Percentiles rank a stretch among this genome's conserved stretches.
Evolutionary conservation across 2,113 vertebrate species (phyloP).

Genomic region (Henicopernis longicauda): DNA sequence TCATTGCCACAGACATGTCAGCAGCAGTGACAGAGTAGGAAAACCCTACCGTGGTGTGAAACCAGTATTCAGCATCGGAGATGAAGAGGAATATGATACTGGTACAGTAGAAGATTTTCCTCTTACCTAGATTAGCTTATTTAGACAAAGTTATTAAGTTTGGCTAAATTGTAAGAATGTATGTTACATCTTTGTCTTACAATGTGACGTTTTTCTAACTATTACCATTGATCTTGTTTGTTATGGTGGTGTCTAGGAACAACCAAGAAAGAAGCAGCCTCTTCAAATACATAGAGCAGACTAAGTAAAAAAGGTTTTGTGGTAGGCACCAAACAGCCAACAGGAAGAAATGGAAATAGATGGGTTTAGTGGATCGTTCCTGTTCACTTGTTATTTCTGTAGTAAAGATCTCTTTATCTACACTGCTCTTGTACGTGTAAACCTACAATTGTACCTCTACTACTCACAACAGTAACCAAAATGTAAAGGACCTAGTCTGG

Average conservation of each 20-base stretch:
- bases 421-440: accelerated
- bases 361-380: background rate
- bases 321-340: background rate
- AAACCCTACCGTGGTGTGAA: slow-evolving; percentile 97
- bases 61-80: slow-evolving; percentile 96
- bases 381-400: background rate
- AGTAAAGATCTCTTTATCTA: background rate
- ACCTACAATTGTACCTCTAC: background rate
- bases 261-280: background rate
- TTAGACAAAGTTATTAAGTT: background rate
- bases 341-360: background rate
- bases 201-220: background rate
- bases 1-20: slow-evolving; percentile 83
- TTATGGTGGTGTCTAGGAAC: background rate
- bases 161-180: background rate
- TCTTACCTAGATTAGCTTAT: background rate
- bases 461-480: background rate
- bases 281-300: background rate
- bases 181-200: background rate
- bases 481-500: background rate
- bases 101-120: slow-evolving; percentile 70
- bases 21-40: slow-evolving; percentile 95
- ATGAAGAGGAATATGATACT: slow-evolving; percentile 97
- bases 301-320: background rate
- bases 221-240: accelerated